These are phyloP conservation scores for Cyprinodon tularosa DNA, from an alignment of 2,113 vertebrate species.

Conservation along the genomic window DNA sequence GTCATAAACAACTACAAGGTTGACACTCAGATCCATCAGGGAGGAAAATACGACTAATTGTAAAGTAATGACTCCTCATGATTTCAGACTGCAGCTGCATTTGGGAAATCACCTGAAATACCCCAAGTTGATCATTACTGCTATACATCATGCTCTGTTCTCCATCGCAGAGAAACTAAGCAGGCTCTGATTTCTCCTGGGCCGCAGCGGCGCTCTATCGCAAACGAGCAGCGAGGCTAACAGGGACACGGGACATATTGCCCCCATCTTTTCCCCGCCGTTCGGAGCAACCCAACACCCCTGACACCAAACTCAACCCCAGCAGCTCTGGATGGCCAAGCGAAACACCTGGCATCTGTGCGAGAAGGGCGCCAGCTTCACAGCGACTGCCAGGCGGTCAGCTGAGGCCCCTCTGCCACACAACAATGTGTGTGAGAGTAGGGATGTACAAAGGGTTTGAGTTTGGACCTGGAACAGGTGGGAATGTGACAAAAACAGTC, in stretches of 20 bases:
- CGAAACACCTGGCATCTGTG: slow-evolving; percentile 74
- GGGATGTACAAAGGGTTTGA: slow-evolving; percentile 6
- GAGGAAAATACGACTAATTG: slow-evolving; percentile 17
- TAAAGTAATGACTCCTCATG: slow-evolving; percentile 27
- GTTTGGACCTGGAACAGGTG: slow-evolving; percentile 29
- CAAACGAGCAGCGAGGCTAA: slow-evolving; percentile 36
- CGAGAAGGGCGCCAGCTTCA: slow-evolving; percentile 64
- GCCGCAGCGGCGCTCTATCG: background rate
- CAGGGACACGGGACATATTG: slow-evolving; percentile 51
- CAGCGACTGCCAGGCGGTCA: slow-evolving; percentile 65
- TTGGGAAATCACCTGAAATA: slow-evolving; percentile 21
- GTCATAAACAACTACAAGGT: slow-evolving; percentile 12
- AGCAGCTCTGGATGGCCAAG: slow-evolving; percentile 57
- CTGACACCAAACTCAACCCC: slow-evolving; percentile 59
- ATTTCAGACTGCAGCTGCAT: slow-evolving; percentile 1
- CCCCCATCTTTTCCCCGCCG: slow-evolving; percentile 41
- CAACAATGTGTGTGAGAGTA: slow-evolving; percentile 28
- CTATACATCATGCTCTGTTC: slow-evolving; percentile 13
- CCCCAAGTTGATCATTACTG: background rate
- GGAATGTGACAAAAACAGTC: slow-evolving; percentile 15
- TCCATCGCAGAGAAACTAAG: slow-evolving; percentile 28
- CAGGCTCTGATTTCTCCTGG: slow-evolving; percentile 30
- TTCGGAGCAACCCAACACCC: slow-evolving; percentile 66
- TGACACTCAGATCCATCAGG: slow-evolving; percentile 1
- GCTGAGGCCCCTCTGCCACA: slow-evolving; percentile 55